A percentile compares a stretch with the other conserved stretches of the same genome.
Conservation (phyloP, 2,888 invertebrate species). For the Pandemis corylana region DNA sequence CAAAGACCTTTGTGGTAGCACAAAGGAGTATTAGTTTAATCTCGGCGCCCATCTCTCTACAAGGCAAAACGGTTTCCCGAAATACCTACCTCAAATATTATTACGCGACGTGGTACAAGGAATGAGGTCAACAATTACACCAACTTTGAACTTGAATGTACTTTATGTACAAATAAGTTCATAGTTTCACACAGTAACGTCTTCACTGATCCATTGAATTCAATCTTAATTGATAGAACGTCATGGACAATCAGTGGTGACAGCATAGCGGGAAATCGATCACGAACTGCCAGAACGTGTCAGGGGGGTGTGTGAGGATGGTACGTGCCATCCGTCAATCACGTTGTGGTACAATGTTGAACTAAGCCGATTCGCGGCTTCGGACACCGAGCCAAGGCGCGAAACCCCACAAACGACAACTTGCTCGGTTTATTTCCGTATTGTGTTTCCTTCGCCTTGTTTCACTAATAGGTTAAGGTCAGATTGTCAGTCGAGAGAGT, state of each 20-base stretch:
- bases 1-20: constrained; percentile 49
- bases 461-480: constrained; percentile 53
- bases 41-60: constrained; percentile 40
- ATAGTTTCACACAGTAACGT: not conserved
- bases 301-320: constrained; percentile 10
- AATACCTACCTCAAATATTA: constrained; percentile 20
- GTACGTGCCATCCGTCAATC: constrained; percentile 52
- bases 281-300: constrained; percentile 12
- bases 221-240: constrained; percentile 12
- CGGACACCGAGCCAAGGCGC: constrained; percentile 61
- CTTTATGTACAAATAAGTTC: not conserved
- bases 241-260: constrained; percentile 2
- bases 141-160: not conserved
- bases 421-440: constrained; percentile 67
- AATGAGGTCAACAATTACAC: constrained; percentile 1
- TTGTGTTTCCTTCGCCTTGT: constrained; percentile 67
- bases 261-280: constrained; percentile 4
- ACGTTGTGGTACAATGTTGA: constrained; percentile 53
- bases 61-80: constrained; percentile 12
- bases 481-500: constrained; percentile 46
- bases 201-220: not conserved
- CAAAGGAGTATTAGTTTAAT: constrained; percentile 54
- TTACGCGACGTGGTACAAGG: constrained; percentile 2
- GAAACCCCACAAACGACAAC: constrained; percentile 68
- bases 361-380: constrained; percentile 69